These are phyloP conservation scores for Serranus cabrilla DNA, from an alignment of 2,797 vertebrate species.

Conservation along the genomic window DNA sequence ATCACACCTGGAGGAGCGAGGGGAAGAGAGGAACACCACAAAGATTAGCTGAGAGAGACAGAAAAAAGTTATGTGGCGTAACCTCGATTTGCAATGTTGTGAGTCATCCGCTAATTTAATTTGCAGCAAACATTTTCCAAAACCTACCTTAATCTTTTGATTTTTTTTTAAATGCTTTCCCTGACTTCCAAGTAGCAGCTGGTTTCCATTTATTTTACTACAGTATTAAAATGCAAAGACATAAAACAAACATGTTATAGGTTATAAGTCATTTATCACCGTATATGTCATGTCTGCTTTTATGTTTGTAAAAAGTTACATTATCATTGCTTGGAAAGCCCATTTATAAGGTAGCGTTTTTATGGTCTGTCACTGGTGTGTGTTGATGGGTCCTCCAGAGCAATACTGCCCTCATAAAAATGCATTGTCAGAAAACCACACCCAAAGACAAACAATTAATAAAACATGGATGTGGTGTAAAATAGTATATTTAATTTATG, in stretches of 20 bases:
- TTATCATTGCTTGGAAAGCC: conserved; percentile 10
- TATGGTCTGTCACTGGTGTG: conserved; percentile 9
- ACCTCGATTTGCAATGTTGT: neutral
- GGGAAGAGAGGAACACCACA: neutral
- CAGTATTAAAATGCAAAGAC: neutral
- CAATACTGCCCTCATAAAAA: conserved; percentile 10
- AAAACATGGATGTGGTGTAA: conserved; percentile 24
- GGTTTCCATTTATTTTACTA: conserved; percentile 25
- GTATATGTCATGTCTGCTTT: neutral
- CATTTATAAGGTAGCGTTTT: conserved; percentile 5
- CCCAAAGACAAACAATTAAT: conserved; percentile 33
- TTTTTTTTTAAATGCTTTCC: neutral
- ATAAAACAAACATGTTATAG: neutral
- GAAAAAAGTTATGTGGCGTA: neutral
- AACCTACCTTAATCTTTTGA: neutral
- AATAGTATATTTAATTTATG: conserved; percentile 26
- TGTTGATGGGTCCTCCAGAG: neutral
- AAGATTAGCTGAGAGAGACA: neutral
- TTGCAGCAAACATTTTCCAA: neutral
- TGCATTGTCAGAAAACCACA: conserved; percentile 7
- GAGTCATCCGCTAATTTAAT: neutral
- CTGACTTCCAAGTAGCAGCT: conserved; percentile 16
- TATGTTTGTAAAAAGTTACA: conserved; percentile 12
- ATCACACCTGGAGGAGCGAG: conserved; percentile 88
- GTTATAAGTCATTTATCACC: neutral